These are phyloP conservation scores for Margarornis squamiger DNA, from an alignment of 2,797 vertebrate genomes.

Conservation along the genomic window DNA sequence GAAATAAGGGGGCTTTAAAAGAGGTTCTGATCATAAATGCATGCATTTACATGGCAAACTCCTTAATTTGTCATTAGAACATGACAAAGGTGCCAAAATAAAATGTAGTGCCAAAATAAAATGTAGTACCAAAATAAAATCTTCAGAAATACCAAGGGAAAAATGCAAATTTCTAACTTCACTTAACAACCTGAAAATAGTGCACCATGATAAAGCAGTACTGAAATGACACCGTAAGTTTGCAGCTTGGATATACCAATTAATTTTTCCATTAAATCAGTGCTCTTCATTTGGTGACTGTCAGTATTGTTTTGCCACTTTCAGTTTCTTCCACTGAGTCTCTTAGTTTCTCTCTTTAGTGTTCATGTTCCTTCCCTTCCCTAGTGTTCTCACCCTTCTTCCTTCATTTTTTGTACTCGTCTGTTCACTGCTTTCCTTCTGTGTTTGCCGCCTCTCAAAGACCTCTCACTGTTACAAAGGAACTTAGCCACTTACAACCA, in stretches of 20 bases:
- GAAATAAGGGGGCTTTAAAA: background rate
- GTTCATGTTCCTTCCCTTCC: background rate
- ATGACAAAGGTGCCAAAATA: background rate
- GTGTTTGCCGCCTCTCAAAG: background rate
- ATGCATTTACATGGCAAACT: background rate
- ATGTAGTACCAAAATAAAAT: background rate
- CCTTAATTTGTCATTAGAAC: background rate
- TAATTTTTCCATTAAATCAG: background rate
- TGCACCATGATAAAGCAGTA: background rate
- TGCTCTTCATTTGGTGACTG: background rate
- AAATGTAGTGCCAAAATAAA: background rate
- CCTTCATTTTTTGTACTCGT: fast-evolving
- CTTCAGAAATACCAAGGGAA: background rate
- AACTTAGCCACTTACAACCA: background rate
- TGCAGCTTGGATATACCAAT: background rate
- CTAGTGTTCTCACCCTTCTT: background rate
- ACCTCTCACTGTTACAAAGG: background rate
- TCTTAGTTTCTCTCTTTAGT: background rate
- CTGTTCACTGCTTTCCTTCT: background rate
- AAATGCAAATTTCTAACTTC: background rate
- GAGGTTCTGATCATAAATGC: background rate
- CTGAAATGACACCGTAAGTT: background rate
- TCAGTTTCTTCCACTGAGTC: background rate
- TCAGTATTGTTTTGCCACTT: background rate
- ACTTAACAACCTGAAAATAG: background rate